Base-by-base conservation (phyloP, 64 coral and sea anemone genomes). In the Stichodactyla mertensii region DNA sequence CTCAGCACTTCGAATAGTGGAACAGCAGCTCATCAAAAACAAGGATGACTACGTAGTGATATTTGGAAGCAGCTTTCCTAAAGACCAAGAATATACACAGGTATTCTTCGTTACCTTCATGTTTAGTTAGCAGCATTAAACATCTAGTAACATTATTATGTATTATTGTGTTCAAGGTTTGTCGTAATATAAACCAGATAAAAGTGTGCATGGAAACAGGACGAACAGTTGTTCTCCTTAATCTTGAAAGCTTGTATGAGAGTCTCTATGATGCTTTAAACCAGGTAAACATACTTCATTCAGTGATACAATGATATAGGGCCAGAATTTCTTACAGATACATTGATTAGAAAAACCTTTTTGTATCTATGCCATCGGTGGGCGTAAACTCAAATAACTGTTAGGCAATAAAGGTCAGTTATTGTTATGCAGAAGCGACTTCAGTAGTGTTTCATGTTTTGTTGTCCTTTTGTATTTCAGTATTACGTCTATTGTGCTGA, bases 121-220 rank as follows among this genome's bases (percentile, higher is more conserved):
- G 8, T 58, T 58, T 15, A 58, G 19, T 69, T 69, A 20, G 19
- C 1, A 22, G 26, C 6, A n/a, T 20, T 18, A 69, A 69, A n/a
- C 7, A n/a, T n/a, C 20, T 23, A 6, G n/a, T 20, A n/a, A 7
- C 12, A 53, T 80, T 54, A 14, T 81, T 54, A 14, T 81, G 12
- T 53, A 19, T 53, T 85, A 64, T 85, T 31, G 14, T 28, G 6
- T 58, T 31, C 61, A 61, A 95, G 93, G 80, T 95, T 71, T 95
- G 93, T 85, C 89, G 89, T 52, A 95, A 95, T 51, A 95, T 95
- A 31, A 95, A 95, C 58, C 89, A 88, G n/a, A 95, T 95, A 16
- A 95, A 95, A 71, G 87, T 95, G 57, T 95, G 93, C 83, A 95
- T 95, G 93, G 93, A 95, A 55, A 92, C 93, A 16, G 93, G 93